These are phyloP conservation scores for Clamator glandarius DNA, from an alignment of 2,797 vertebrate species.

Conservation along the genomic window DNA sequence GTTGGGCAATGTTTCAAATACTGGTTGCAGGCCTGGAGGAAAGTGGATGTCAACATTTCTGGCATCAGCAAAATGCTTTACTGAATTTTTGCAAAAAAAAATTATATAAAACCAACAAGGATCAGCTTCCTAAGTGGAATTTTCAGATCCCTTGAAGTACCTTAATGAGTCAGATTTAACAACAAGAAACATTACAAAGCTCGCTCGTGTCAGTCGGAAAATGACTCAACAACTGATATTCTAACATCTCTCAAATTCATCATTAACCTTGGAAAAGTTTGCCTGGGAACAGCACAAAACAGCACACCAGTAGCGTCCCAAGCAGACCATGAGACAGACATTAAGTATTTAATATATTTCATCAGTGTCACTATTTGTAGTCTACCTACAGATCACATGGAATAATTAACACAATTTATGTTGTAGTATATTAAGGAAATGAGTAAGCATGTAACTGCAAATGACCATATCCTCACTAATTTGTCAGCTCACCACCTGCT, in stretches of 20 bases:
- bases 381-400: not conserved
- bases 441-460: not conserved
- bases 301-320: not conserved
- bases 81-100: not conserved
- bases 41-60: not conserved
- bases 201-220: not conserved
- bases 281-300: not conserved
- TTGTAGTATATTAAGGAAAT: not conserved
- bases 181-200: not conserved
- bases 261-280: not conserved
- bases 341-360: not conserved
- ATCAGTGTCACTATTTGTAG: not conserved
- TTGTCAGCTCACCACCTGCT: slow-evolving; percentile 16
- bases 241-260: not conserved
- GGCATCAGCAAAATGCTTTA: not conserved
- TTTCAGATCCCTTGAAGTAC: not conserved
- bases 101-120: not conserved
- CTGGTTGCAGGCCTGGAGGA: not conserved
- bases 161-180: not conserved
- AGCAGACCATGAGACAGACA: not conserved
- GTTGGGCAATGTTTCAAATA: not conserved
- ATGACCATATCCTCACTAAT: not conserved
- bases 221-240: not conserved
- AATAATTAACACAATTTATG: not conserved
- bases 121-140: not conserved